Conservation (phyloP, 2,888 invertebrate genomes). For the Macaria liturata region DNA sequence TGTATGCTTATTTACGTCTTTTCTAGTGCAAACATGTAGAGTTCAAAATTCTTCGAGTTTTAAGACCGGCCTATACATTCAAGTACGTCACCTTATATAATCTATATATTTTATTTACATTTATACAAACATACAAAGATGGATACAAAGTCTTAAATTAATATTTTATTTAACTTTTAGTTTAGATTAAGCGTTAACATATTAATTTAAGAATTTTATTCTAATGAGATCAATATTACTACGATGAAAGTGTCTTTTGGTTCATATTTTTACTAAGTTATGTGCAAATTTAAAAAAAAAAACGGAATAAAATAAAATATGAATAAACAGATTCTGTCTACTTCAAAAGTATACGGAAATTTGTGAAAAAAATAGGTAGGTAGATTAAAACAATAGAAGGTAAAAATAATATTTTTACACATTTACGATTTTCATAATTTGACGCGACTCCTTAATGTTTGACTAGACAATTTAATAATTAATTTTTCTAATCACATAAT, state of each 20-base stretch:
- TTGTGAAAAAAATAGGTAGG: no score
- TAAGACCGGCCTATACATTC: no score
- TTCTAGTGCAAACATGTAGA: no score
- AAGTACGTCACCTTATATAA: slow-evolving; percentile 17
- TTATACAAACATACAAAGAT: slow-evolving; percentile 21
- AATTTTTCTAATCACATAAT: slow-evolving; percentile 3
- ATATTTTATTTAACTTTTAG: not conserved
- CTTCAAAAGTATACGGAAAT: no score
- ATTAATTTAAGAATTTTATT: not conserved
- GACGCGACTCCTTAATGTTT: slow-evolving; percentile 35
- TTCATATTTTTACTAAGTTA: not conserved
- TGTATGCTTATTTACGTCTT: no score
- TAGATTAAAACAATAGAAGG: no score
- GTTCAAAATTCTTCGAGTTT: no score
- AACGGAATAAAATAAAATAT: not conserved
- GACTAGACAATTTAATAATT: slow-evolving; percentile 8
- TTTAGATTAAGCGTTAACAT: slow-evolving; percentile 6
- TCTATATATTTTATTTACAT: slow-evolving; percentile 24
- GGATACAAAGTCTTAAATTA: slow-evolving; percentile 8
- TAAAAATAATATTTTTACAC: no score
- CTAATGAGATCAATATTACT: not conserved
- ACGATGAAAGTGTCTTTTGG: not conserved
- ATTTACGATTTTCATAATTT: slow-evolving; percentile 31
- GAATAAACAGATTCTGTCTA: no score
- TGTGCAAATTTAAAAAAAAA: not conserved